Evolutionary conservation across 2,888 invertebrate genomes (phyloP), one percentile per base, ranked within the genome.

Genomic region (Patella caerulea): DNA sequence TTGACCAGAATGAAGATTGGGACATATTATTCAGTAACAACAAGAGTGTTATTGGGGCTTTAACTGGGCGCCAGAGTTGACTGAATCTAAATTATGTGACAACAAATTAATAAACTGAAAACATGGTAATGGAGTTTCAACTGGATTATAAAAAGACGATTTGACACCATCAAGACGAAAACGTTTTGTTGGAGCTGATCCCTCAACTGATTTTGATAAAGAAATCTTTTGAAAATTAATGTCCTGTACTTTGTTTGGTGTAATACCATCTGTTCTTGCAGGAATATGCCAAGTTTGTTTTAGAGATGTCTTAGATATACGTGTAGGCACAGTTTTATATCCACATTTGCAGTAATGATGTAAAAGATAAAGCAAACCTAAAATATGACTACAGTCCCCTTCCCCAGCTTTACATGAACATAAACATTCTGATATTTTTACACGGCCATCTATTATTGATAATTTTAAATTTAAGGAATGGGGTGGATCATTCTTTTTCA

Each of bases 241-340:
- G 56, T 56, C 56, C n/a, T 56, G 56, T 56, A n/a, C 56, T n/a
- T 56, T 56, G 4, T 56, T 56, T 7, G 56, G 56, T 56, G 56
- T 56, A 17, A 56, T 56, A 4, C 56, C 56, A 56, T 56, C 56
- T 56, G 56, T 56, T 56, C 56, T 56, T 17, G 56, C 56, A 17
- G 56, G 56, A n/a, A 56, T 56, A 15, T n/a, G 56, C 56, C 56
- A 56, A 17, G 56, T 56, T 56, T 56, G 56, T 56, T 56, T 56
- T n/a, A 11, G 56, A 3, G 56, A 56, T 56, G 56, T 56, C n/a
- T 56, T 56, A 11, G 56, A 56, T 56, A 3, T 0, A 4, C 9
- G 3, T 17, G 56, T 56, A 17, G 56, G 56, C n/a, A 56, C 56
- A 56, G 56, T 12, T 56, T 56, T 56, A 5, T 11, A 56, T 4